Conservation (phyloP, 2,113 vertebrate genomes). For the Etia nguti region DNA sequence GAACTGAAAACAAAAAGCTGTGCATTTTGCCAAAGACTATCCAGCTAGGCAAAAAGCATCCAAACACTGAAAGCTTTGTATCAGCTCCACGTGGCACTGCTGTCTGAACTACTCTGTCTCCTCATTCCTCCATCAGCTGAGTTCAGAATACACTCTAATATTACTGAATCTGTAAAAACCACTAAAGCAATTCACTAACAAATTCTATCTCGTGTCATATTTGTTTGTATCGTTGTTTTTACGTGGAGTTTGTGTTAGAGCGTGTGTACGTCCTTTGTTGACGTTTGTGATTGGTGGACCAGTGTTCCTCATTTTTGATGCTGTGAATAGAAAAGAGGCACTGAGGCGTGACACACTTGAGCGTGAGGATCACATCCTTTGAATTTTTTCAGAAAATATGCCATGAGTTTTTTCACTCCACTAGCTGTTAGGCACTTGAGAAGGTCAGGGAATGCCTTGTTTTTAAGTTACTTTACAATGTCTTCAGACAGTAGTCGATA, state of each 20-base stretch:
- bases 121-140: neutral
- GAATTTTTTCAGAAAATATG: neutral
- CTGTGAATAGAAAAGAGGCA: neutral
- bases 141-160: neutral
- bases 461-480: neutral
- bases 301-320: neutral
- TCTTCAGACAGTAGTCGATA: neutral
- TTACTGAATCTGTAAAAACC: neutral
- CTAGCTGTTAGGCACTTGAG: neutral
- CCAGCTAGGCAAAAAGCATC: neutral
- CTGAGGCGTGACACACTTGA: neutral
- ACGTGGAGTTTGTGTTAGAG: neutral
- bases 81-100: neutral
- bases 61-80: neutral
- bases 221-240: neutral
- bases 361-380: neutral
- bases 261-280: neutral
- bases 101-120: neutral
- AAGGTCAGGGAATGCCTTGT: neutral
- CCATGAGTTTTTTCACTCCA: neutral
- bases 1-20: neutral
- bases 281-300: neutral
- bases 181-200: neutral
- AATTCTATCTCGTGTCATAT: neutral
- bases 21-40: neutral